phyloP scores from a whole-genome alignment of 2,797 vertebrate genomes.

The Arremon brunneinucha region DNA sequence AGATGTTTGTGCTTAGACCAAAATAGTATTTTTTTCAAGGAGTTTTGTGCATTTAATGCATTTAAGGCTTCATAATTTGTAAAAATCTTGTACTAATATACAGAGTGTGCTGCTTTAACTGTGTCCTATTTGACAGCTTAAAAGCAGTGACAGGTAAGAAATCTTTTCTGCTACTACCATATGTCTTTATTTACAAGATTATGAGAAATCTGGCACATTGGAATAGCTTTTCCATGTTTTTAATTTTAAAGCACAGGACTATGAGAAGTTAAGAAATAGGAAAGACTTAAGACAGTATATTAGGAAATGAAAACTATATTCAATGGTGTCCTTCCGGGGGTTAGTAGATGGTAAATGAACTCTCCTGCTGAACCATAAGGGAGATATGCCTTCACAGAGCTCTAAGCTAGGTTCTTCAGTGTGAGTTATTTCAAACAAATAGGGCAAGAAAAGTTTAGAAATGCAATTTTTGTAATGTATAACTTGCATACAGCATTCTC shows the following conservation, averaged over 20 bases:
- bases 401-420: background rate
- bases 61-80: background rate
- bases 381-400: background rate
- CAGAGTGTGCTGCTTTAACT: background rate
- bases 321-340: rapidly evolving
- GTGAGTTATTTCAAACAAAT: background rate
- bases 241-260: background rate
- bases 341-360: background rate
- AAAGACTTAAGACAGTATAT: background rate
- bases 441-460: background rate
- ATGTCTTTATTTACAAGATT: background rate
- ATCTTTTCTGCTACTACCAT: background rate
- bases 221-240: background rate
- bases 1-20: background rate
- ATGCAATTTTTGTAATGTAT: background rate
- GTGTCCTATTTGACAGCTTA: background rate
- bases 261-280: background rate
- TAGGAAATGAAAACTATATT: background rate
- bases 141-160: background rate
- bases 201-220: background rate
- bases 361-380: background rate
- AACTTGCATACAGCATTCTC: background rate
- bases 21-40: background rate
- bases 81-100: background rate
- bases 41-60: background rate